phyloP scores from a whole-genome alignment of 2,888 invertebrate genomes.

The Anorthoa munda region DNA sequence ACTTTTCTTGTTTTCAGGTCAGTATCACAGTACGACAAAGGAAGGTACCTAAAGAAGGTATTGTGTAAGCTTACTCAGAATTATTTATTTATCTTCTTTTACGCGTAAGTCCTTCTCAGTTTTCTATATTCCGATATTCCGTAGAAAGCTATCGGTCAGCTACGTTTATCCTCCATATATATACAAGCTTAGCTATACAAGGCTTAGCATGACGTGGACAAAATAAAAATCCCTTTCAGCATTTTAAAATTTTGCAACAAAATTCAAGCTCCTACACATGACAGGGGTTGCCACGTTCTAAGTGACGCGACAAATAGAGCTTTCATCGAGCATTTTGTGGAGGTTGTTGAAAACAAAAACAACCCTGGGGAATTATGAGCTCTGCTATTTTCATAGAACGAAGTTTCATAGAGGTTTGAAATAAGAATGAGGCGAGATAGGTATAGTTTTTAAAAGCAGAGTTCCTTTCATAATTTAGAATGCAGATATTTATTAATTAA shows the following conservation, averaged over 20 bases:
- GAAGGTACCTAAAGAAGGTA: no score
- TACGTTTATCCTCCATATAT: constrained; percentile 39
- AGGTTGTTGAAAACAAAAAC: not conserved
- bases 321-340: constrained; percentile 10
- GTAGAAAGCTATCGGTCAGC: constrained; percentile 22
- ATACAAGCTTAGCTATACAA: constrained; percentile 60
- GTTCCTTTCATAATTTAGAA: not conserved
- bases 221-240: constrained; percentile 50
- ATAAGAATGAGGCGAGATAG: no score
- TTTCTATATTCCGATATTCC: not conserved
- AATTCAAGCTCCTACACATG: constrained; percentile 47
- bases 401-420: not conserved
- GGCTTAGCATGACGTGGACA: constrained; percentile 53
- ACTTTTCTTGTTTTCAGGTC: constrained; percentile 40
- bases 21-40: constrained; percentile 6
- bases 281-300: constrained; percentile 47
- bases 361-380: not conserved
- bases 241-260: constrained; percentile 60
- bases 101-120: constrained; percentile 20
- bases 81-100: not conserved
- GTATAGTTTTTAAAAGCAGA: not conserved
- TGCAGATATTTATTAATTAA: no score
- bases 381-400: not conserved
- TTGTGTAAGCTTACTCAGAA: not conserved
- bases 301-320: constrained; percentile 26